Evolutionary conservation across 2,888 invertebrate species (phyloP), one percentile per base, ranked within the genome.

Genomic region (Pyralis farinalis): DNA sequence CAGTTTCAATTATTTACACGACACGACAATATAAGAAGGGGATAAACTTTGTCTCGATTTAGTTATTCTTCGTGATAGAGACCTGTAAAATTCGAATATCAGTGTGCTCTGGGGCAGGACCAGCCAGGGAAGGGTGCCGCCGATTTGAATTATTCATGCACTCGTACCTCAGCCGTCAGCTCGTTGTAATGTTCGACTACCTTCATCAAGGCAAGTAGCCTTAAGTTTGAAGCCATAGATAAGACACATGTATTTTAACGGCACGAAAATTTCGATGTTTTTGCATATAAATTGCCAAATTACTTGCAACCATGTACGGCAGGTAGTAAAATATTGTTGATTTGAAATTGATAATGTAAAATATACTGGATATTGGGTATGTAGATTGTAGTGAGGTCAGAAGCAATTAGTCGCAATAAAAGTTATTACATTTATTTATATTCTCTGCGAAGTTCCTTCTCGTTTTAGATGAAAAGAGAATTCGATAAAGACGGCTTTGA

Each of bases 101-200:
- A 40, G 37, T 32, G 42, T 32, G 34, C 37, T 34, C 11, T 49
- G 46, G 55, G 53, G 46, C 50, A 53, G 55, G 63, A 53, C 54
- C 61, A 61, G 62, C 53, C 62, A 53, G 55, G 60, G 67, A 68
- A 73, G 69, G 71, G 70, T 64, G 65, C 61, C 58, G 61, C 52
- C 53, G 55, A 55, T 49, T 58, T 82, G 76, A 81, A 84, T 84
- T 72, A 82, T 85, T 81, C 73, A 83, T 83, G 65, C 55, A 53
- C 54, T 57, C 53, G 61, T 69, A 64, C 71, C 69, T 67, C 57
- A 64, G 62, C 58, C 69, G 62, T 63, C 68, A 67, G 63, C 61
- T 64, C 59, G 51, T 43, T 54, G 67, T 71, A 67, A 71, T 67
- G 54, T 60, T 60, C 61, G 57, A 61, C 53, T 59, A 58, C 59